A percentile compares a stretch with the other conserved stretches of the same genome.
These are phyloP conservation scores for Amniataba percoides DNA, from an alignment of 2,797 vertebrate species.

Conservation along the genomic window DNA sequence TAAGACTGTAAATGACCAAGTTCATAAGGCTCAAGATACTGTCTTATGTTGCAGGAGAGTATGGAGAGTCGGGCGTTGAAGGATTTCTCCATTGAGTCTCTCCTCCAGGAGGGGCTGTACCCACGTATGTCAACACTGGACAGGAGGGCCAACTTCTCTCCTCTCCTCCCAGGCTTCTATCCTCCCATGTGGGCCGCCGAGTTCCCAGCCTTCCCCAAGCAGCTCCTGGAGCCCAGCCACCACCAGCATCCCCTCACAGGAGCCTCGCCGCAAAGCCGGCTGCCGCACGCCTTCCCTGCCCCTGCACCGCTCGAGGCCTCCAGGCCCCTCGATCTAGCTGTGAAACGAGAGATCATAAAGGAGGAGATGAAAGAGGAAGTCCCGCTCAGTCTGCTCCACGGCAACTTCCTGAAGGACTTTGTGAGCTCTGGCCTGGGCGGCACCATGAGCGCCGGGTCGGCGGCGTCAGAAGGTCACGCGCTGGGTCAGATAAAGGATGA, in stretches of 20 bases:
- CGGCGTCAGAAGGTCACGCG: slow-evolving; percentile 73
- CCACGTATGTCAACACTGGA: slow-evolving; percentile 91
- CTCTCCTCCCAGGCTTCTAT: slow-evolving; percentile 92
- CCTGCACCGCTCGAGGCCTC: slow-evolving; percentile 79
- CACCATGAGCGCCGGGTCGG: slow-evolving; percentile 64
- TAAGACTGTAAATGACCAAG: background rate
- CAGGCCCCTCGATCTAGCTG: slow-evolving; percentile 92
- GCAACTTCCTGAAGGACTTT: slow-evolving; percentile 94
- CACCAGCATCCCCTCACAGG: slow-evolving; percentile 67
- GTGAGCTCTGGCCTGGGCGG: slow-evolving; percentile 84
- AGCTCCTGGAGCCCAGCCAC: slow-evolving; percentile 85
- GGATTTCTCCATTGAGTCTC: slow-evolving; percentile 97
- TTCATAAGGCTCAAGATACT: slow-evolving; percentile 8
- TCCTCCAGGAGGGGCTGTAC: slow-evolving; percentile 95
- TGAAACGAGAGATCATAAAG: slow-evolving; percentile 96
- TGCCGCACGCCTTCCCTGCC: slow-evolving; percentile 58
- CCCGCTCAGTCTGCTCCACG: slow-evolving; percentile 87
- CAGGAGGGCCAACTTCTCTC: slow-evolving; percentile 89
- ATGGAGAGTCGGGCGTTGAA: slow-evolving; percentile 89
- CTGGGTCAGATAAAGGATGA: slow-evolving; percentile 94
- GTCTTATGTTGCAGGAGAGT: slow-evolving; percentile 77
- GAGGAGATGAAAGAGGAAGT: slow-evolving; percentile 95
- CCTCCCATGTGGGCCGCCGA: slow-evolving; percentile 93
- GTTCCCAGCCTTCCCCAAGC: slow-evolving; percentile 90
- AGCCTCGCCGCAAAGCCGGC: slow-evolving; percentile 59